Conservation (phyloP, 2,888 invertebrate species). For the Drosophila prostipennis region DNA sequence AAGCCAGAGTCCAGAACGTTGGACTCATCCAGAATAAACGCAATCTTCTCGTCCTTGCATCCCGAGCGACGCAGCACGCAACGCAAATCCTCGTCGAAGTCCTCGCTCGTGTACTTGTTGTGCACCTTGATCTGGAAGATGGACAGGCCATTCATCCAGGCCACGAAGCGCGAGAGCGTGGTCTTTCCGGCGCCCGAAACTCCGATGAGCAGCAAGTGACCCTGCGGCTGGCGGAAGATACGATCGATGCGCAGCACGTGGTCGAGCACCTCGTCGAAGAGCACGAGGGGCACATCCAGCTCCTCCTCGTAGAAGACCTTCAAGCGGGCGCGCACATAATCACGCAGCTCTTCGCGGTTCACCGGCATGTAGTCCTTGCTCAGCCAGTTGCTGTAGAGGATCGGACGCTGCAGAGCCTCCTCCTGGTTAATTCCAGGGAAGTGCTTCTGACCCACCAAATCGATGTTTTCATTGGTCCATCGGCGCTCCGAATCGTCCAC, state of each 20-base stretch:
- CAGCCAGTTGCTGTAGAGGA: slow-evolving; percentile 99
- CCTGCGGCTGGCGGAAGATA: slow-evolving; percentile 99
- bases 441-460: slow-evolving; percentile 95
- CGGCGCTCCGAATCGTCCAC: slow-evolving; percentile 97
- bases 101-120: slow-evolving; percentile 99
- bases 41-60: slow-evolving; percentile 98
- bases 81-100: slow-evolving; percentile 99
- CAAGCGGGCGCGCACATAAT: slow-evolving; percentile 98
- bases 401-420: slow-evolving; percentile 95
- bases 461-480: slow-evolving; percentile 99
- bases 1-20: slow-evolving; percentile 99
- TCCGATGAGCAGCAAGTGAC: slow-evolving; percentile 98
- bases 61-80: slow-evolving; percentile 93
- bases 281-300: slow-evolving; percentile 97
- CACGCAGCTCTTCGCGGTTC: slow-evolving; percentile 95
- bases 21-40: slow-evolving; percentile 99
- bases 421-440: slow-evolving; percentile 95
- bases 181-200: slow-evolving; percentile 99
- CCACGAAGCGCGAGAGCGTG: slow-evolving; percentile 98
- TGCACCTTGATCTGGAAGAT: slow-evolving; percentile 99
- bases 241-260: slow-evolving; percentile 99
- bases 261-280: slow-evolving; percentile 99
- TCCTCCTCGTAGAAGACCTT: slow-evolving; percentile 99
- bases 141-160: slow-evolving; percentile 99
- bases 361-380: slow-evolving; percentile 99